phyloP scores from a whole-genome alignment of 2,113 vertebrate species.

The Porphyrio hochstetteri region DNA sequence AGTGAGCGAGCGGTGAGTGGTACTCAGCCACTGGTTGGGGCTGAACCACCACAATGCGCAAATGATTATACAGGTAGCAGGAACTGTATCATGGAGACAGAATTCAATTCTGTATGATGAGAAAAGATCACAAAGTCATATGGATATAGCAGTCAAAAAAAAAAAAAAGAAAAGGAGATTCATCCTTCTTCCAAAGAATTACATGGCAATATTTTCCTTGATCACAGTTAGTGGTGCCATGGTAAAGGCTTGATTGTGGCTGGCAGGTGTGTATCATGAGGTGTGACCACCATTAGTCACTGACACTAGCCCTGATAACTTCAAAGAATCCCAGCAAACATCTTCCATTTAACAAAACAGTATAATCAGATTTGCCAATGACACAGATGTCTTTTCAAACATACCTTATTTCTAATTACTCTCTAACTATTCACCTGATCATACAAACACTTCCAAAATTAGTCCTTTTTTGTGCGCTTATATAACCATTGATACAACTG shows the following conservation, averaged over 20 bases:
- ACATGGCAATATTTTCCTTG: background rate
- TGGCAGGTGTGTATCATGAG: background rate
- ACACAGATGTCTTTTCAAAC: background rate
- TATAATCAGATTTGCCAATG: background rate
- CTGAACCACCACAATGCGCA: no score
- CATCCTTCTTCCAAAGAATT: background rate
- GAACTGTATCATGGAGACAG: background rate
- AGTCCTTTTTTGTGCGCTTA: no score
- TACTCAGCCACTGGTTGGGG: no score
- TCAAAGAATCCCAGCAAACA: background rate
- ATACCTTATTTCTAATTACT: background rate
- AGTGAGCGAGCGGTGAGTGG: no score
- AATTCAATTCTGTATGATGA: rapidly evolving
- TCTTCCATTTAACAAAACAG: background rate
- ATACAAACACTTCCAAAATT: background rate
- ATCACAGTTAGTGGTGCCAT: background rate
- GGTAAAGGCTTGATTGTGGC: background rate
- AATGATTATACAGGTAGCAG: no score
- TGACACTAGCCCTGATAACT: background rate
- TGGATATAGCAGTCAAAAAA: background rate
- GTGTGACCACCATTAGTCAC: background rate
- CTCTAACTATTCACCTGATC: background rate
- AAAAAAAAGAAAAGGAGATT: background rate
- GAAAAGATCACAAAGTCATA: no score
- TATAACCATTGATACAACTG: no score